Conservation (phyloP, 2,113 vertebrate genomes). For the Oreochromis spilurus region DNA sequence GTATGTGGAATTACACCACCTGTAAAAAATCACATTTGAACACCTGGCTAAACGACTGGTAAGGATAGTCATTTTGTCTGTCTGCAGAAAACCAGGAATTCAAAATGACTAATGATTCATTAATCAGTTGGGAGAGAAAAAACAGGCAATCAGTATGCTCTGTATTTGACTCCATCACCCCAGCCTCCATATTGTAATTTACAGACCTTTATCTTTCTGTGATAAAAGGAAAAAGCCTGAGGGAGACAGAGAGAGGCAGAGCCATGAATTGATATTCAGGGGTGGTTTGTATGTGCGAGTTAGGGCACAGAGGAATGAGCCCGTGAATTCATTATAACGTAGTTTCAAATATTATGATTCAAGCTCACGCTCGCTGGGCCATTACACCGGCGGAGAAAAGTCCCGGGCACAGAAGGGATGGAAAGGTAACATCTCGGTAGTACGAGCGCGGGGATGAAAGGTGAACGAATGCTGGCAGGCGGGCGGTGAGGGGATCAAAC, state of each 20-base stretch:
- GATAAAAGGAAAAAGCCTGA: slow-evolving; percentile 33
- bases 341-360: slow-evolving; percentile 55
- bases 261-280: slow-evolving; percentile 43
- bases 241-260: slow-evolving; percentile 15
- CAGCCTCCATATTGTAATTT: slow-evolving; percentile 40
- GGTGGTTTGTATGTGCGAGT: slow-evolving; percentile 17
- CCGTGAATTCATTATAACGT: slow-evolving; percentile 53
- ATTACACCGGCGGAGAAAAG: neutral
- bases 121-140: neutral
- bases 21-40: neutral
- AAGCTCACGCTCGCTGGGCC: slow-evolving; percentile 39
- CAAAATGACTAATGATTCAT: slow-evolving; percentile 14
- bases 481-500: slow-evolving; percentile 30
- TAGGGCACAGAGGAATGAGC: slow-evolving; percentile 25
- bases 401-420: slow-evolving; percentile 1
- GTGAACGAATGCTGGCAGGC: neutral
- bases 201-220: slow-evolving; percentile 40
- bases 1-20: neutral
- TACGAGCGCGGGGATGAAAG: neutral
- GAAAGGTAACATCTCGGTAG: slow-evolving; percentile 28
- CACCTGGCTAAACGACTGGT: neutral
- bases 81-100: neutral
- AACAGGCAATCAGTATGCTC: slow-evolving; percentile 6
- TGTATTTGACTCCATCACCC: slow-evolving; percentile 28
- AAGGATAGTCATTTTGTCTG: neutral